Evolutionary conservation across 2,797 vertebrate genomes (phyloP).

Genomic region (Sciaenops ocellatus): DNA sequence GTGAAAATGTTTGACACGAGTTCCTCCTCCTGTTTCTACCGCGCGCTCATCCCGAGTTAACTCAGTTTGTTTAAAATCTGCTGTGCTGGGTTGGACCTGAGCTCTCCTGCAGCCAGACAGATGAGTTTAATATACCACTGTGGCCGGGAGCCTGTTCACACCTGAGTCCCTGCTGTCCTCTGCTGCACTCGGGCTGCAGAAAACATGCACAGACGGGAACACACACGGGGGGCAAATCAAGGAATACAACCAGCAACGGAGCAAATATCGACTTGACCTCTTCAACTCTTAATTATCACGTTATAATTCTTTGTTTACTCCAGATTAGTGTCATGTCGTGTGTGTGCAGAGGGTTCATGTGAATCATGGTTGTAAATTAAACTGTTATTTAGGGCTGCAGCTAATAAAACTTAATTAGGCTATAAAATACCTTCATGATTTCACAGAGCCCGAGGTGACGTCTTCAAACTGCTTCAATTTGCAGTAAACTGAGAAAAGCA

Average conservation of each 20-base stretch:
- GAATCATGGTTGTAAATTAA: no score
- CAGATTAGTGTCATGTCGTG: no score
- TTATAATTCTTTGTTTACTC: background rate
- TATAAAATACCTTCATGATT: no score
- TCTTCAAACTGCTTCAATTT: no score
- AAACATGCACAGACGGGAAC: background rate
- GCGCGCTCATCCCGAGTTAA: background rate
- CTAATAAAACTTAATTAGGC: no score
- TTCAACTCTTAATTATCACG: background rate
- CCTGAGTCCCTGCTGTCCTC: slow-evolving; percentile 50
- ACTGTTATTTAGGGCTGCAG: no score
- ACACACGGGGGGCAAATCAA: background rate
- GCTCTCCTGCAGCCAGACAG: slow-evolving; percentile 17
- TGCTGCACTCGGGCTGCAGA: slow-evolving; percentile 11
- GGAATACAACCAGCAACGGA: background rate
- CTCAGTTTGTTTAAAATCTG: background rate
- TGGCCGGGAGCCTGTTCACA: slow-evolving; percentile 17
- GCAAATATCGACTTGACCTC: background rate
- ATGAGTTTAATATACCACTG: slow-evolving; percentile 8
- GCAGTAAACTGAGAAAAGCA: no score
- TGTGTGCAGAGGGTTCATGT: no score
- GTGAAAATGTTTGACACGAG: background rate
- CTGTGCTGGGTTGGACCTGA: slow-evolving; percentile 9
- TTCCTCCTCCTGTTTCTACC: background rate
- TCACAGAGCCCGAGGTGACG: no score